These are phyloP conservation scores for Nomada ferruginata DNA, from an alignment of 2,888 invertebrate genomes.

Conservation along the genomic window DNA sequence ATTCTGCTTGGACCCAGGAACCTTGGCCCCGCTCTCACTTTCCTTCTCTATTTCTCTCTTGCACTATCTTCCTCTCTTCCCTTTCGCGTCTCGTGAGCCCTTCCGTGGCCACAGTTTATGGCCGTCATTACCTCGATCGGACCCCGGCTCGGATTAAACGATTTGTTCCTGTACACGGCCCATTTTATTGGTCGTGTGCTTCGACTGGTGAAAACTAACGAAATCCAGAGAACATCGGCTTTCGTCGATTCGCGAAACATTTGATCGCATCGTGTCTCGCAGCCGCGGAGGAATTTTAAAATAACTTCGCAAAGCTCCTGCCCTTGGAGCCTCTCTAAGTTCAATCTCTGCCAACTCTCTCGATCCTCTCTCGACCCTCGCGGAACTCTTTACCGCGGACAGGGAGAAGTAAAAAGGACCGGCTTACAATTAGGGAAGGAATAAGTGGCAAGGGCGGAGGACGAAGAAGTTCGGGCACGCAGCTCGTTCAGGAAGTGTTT, in stretches of 20 bases:
- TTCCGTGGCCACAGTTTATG: slow-evolving; percentile 79
- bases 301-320: too few relatives aligned
- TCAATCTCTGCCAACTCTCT: too few relatives aligned
- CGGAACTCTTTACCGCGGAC: too few relatives aligned
- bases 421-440: slow-evolving; percentile 63
- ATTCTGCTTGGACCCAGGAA: slow-evolving; percentile 78
- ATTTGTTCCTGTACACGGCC: slow-evolving; percentile 76
- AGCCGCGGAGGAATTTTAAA: too few relatives aligned
- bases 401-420: slow-evolving; percentile 2
- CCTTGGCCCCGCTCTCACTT: slow-evolving; percentile 56
- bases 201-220: background rate
- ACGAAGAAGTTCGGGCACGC: slow-evolving; percentile 64
- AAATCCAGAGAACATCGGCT: background rate
- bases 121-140: slow-evolving; percentile 83
- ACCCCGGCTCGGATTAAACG: slow-evolving; percentile 81
- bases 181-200: slow-evolving; percentile 57
- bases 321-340: too few relatives aligned
- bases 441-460: slow-evolving; percentile 65
- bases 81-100: slow-evolving; percentile 19
- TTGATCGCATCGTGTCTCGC: too few relatives aligned
- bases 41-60: background rate
- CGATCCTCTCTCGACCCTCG: too few relatives aligned
- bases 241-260: background rate
- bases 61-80: slow-evolving; percentile 51
- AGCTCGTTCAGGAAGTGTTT: slow-evolving; percentile 60